A percentile compares a stretch with the other conserved stretches of the same genome.
phyloP scores from a whole-genome alignment of 1,140 invertebrate genomes.

The Formica exsecta region DNA sequence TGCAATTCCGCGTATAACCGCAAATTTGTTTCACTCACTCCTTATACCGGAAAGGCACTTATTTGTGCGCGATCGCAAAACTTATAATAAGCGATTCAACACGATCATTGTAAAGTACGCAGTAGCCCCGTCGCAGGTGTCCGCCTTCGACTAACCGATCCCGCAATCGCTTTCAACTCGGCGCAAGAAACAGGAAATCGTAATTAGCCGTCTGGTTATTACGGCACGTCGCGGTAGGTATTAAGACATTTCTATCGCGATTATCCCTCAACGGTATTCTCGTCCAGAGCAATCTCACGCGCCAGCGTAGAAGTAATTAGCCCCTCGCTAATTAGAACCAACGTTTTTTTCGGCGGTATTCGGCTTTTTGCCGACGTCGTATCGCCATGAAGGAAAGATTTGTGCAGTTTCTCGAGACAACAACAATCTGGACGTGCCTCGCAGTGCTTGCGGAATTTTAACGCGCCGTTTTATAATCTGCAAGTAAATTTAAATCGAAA shows the following conservation, averaged over 20 bases:
- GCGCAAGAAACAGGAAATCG: slow-evolving; percentile 67
- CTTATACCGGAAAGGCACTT: background rate
- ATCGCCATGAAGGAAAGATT: background rate
- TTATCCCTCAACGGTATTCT: slow-evolving; percentile 49
- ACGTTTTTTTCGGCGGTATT: slow-evolving; percentile 20
- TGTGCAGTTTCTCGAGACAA: background rate
- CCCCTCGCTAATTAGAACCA: slow-evolving; percentile 49
- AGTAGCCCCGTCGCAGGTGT: slow-evolving; percentile 1
- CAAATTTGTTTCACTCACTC: slow-evolving; percentile 4
- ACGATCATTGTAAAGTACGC: slow-evolving; percentile 23
- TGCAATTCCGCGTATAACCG: slow-evolving; percentile 3
- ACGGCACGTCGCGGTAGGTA: slow-evolving; percentile 48
- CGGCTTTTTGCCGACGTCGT: slow-evolving; percentile 23
- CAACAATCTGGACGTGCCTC: background rate
- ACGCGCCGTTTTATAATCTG: background rate
- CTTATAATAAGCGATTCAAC: slow-evolving; percentile 46
- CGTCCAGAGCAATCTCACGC: slow-evolving; percentile 38
- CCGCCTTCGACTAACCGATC: slow-evolving; percentile 33
- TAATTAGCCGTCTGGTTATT: slow-evolving; percentile 65
- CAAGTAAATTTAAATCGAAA: background rate
- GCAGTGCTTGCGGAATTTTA: slow-evolving; percentile 27
- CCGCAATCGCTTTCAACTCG: slow-evolving; percentile 17
- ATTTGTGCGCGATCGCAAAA: background rate
- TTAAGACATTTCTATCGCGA: slow-evolving; percentile 55
- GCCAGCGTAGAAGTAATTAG: slow-evolving; percentile 48